These are phyloP conservation scores for Elysia chlorotica DNA, from an alignment of 1,140 invertebrate species.

Conservation along the genomic window DNA sequence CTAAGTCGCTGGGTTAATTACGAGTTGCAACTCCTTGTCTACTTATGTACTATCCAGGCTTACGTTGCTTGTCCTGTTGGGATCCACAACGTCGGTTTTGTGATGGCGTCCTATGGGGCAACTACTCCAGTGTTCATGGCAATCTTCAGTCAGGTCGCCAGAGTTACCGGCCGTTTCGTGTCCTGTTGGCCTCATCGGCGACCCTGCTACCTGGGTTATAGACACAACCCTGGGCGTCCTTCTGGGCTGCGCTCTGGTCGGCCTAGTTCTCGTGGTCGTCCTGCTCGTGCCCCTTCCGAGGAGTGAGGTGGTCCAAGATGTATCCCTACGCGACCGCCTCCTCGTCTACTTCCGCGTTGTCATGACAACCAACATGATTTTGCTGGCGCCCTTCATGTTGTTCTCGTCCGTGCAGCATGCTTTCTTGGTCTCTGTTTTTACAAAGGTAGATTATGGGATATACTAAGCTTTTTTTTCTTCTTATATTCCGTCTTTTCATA, in stretches of 20 bases:
- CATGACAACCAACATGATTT: slow-evolving; percentile 27
- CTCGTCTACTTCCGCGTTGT: slow-evolving; percentile 33
- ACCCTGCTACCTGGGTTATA: slow-evolving; percentile 26
- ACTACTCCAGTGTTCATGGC: slow-evolving; percentile 88
- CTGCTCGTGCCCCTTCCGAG: slow-evolving; percentile 31
- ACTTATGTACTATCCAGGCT: slow-evolving; percentile 67
- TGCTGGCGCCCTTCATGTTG: slow-evolving; percentile 39
- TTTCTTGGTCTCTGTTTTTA: slow-evolving; percentile 36
- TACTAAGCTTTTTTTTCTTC: no score
- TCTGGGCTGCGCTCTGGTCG: slow-evolving; percentile 26
- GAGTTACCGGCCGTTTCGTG: slow-evolving; percentile 84
- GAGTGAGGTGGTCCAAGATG: slow-evolving; percentile 25
- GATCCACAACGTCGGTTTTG: slow-evolving; percentile 88
- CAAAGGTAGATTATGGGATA: no score
- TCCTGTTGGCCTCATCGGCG: slow-evolving; percentile 65
- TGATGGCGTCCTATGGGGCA: slow-evolving; percentile 93
- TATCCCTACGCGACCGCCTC: slow-evolving; percentile 22
- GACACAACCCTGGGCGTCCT: slow-evolving; percentile 32
- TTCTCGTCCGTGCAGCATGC: slow-evolving; percentile 35
- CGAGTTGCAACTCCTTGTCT: neutral
- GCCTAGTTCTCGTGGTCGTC: slow-evolving; percentile 28
- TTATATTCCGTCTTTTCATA: no score
- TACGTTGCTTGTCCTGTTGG: slow-evolving; percentile 92
- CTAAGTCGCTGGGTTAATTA: neutral
- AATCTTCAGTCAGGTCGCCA: slow-evolving; percentile 89